Evolutionary conservation across 2,113 vertebrate genomes (phyloP), one percentile per base, ranked within the genome.

Genomic region (Daboia siamensis): DNA sequence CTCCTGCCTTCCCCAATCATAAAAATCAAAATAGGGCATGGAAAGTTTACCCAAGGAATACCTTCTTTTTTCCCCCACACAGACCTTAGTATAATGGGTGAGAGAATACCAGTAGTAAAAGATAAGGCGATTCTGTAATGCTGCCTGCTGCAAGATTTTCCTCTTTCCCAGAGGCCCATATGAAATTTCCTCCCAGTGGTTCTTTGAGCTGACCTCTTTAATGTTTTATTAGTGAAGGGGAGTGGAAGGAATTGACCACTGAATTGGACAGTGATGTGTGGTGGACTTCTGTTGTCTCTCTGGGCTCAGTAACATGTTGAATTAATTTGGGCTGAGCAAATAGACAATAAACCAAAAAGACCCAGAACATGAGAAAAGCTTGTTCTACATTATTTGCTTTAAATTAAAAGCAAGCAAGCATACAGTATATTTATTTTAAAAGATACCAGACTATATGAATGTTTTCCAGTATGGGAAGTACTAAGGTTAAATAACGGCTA

Each of bases 181-280:
- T 69, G 48, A 91, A 92, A 61, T 61, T 90, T 0, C 17, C 85
- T 6, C 74, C 33, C n/a, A 0, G 44, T 85, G 86, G 44, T 90
- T 85, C 46, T 17, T 95, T 90, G 87, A 95, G 86, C 90, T 69
- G 54, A 48, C 94, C 39, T 90, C 29, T 94, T 93, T 87, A 90
- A 95, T 89, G 74, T 91, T 93, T 92, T 93, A 48, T 26, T 29
- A 94, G 74, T 90, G 94, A 10, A 90, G 52, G 39, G 92, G 91
- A 90, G 91, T 91, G 93, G 88, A 95, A 95, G 55, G 89, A 88
- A 94, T 93, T 93, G 87, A 26, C 93, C 94, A 95, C 88, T 4
- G 94, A 94, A 95, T 92, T 90, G 90, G 88, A 61, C 96, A 84
- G 93, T 96, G 95, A 94, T 56, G 96, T 95, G 93, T 96, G 94